phyloP scores from a whole-genome alignment of 1,140 invertebrate species.

The Drosophila prosaltans region DNA sequence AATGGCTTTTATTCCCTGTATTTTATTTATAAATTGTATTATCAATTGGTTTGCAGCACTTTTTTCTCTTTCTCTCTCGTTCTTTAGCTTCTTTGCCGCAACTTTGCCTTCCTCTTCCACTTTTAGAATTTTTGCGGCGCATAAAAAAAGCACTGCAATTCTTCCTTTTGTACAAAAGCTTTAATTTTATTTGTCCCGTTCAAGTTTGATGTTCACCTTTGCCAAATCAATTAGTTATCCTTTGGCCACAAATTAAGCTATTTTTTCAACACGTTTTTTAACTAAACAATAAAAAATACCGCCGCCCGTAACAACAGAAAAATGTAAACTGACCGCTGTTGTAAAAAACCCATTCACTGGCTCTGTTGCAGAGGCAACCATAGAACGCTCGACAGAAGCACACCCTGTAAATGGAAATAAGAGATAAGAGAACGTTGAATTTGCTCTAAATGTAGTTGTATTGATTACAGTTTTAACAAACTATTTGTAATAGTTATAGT shows the following conservation, averaged over 20 bases:
- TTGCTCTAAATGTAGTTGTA: too few species aligned
- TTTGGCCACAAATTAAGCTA: conserved; percentile 19
- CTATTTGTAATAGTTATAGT: too few species aligned
- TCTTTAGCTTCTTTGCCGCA: not conserved
- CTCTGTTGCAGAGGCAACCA: too few species aligned
- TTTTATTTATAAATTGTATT: conserved; percentile 37
- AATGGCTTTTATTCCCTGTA: conserved; percentile 26
- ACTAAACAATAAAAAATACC: conserved; percentile 27
- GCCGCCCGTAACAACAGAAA: conserved; percentile 19
- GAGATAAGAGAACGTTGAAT: too few species aligned
- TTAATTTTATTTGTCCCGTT: not conserved
- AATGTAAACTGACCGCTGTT: conserved; percentile 1
- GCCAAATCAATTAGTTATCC: conserved; percentile 7
- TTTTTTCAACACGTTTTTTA: conserved; percentile 63
- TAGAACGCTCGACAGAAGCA: too few species aligned
- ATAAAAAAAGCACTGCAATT: conserved; percentile 12
- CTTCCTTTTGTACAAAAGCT: not conserved
- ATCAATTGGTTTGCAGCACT: conserved; percentile 29
- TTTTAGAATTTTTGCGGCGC: conserved; percentile 11
- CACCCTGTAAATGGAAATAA: too few species aligned
- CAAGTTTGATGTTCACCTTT: not conserved
- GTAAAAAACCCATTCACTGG: not conserved
- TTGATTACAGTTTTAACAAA: too few species aligned
- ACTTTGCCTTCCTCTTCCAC: not conserved
- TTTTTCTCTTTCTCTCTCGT: conserved; percentile 21